Evolutionary conservation across 2,797 vertebrate genomes (phyloP), one percentile per base, ranked within the genome.

Genomic region (Gastrophryne carolinensis): DNA sequence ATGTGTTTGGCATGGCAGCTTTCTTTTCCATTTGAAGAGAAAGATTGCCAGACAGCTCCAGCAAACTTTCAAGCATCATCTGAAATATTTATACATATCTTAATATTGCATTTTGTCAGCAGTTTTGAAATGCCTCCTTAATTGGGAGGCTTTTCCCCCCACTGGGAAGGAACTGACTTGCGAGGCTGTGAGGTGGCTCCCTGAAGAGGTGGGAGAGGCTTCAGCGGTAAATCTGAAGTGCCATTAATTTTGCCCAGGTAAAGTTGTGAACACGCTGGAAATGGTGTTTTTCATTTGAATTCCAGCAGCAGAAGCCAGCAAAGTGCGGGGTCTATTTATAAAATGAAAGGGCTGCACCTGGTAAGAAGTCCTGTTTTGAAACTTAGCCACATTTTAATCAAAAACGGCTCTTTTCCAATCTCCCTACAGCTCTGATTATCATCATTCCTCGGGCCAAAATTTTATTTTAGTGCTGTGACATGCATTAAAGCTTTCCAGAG

Each of bases 41-140:
- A 57, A 30, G 57, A 30, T 17, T 68, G 73, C 39, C 54, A 61
- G 64, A 62, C 65, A 70, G 65, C 34, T 53, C 32, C 44, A 61
- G 61, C 49, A 76, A 64, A 54, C 39, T 71, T 77, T 64, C 35
- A 70, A 70, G 57, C 57, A 56, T 63, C 74, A 27, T 53, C 56
- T 77, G 67, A 77, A 77, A 63, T 70, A 71, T 70, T 70, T 77
- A 70, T 44, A 69, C 65, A 69, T 69, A 63, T 77, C 37, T 77
- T 58, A 77, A 71, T 70, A 71, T 70, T 70, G 58, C 58, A 56
- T 64, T 70, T 77, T 71, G 66, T 70, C 74, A 77, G 66, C 74
- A 77, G 61, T 67, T 75, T 67, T 67, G 63, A 75, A 67, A 52
- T 64, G 56, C 39, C 57, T 68, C 44, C 44, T 53, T 75, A 75